Evolutionary conservation across 2,113 vertebrate species (phyloP).

Genomic region (Triplophysa tibetana): DNA sequence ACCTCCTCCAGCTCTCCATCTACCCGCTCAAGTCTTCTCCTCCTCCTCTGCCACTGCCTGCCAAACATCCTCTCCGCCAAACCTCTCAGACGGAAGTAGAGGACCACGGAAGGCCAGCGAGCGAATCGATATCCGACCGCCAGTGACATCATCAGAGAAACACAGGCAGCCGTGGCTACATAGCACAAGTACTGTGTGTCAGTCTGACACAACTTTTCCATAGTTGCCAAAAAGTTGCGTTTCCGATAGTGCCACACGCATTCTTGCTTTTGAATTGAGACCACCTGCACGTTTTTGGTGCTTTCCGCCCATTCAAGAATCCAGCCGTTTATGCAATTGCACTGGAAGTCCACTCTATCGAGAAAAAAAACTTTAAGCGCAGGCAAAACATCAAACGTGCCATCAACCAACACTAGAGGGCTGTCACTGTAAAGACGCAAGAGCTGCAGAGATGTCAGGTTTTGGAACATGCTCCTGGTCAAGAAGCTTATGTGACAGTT

Average conservation of each 20-base stretch:
- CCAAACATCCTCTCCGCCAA: slow-evolving; percentile 51
- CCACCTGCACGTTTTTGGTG: slow-evolving; percentile 33
- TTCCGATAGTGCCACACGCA: slow-evolving; percentile 53
- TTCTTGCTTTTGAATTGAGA: slow-evolving; percentile 46
- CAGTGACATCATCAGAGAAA: slow-evolving; percentile 43
- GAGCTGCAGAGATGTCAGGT: slow-evolving; percentile 49
- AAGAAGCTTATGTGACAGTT: slow-evolving; percentile 53
- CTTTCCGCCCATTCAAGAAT: slow-evolving; percentile 50
- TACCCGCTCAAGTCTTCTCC: not conserved
- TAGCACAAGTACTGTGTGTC: slow-evolving; percentile 51
- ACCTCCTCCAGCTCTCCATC: slow-evolving; percentile 26
- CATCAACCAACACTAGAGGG: slow-evolving; percentile 42
- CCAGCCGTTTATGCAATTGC: slow-evolving; percentile 49
- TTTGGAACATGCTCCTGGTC: slow-evolving; percentile 47
- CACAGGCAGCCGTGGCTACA: slow-evolving; percentile 32
- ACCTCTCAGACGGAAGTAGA: slow-evolving; percentile 50
- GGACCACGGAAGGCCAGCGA: slow-evolving; percentile 56
- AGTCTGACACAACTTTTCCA: slow-evolving; percentile 57
- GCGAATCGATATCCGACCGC: slow-evolving; percentile 53
- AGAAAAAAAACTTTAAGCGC: slow-evolving; percentile 38
- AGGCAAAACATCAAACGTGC: slow-evolving; percentile 37
- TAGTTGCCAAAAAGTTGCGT: slow-evolving; percentile 51
- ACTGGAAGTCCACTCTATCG: slow-evolving; percentile 51
- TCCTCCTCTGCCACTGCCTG: slow-evolving; percentile 32
- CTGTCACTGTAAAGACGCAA: slow-evolving; percentile 44